Evolutionary conservation across 1,140 invertebrate species (phyloP), one percentile per base, ranked within the genome.

Genomic region (Capitella teleta): DNA sequence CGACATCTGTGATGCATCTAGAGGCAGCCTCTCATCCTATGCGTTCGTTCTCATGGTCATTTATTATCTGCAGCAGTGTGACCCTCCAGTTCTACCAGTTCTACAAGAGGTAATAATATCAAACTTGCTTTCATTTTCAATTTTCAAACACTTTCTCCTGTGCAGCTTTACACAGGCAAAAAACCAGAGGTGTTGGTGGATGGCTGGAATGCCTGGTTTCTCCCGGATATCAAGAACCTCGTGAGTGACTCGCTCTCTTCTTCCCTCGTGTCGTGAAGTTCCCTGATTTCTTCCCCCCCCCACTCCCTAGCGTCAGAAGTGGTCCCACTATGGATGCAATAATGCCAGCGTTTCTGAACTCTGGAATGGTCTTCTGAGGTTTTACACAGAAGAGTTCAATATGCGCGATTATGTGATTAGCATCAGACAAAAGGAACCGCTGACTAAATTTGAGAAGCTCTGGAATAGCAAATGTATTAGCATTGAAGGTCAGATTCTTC

Each of bases 1-100:
- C 69, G 76, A 78, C 49, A 79, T 82, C 51, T 73, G 78, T 47
- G 79, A 82, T 72, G 80, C 80, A 0, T 79, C 78, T 0, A 60
- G 73, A 48, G 80, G 80, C 14, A 79, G 78, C 59, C 61, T 82
- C 10, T 80, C 79, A 14, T 80, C 79, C 1, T 82, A 82, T 61
- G 78, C 77, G n/a, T 81, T 79, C 60, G 75, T 77, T 44, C 59
- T 81, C 16, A 79, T 82, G 77, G 62, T 78, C 40, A 63, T 81
- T 18, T 76, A 79, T 58, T 82, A 75, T 60, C 66, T 81, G 14
- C 76, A 78, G 57, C 68, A 71, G 40, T 56, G 68, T 21, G 43
- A 46, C 12, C 77, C 78, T 52, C 78, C 80, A 28, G 76, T 82
- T 18, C 63, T 82, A 44, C 80, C 80, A 40, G 78, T 80, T 24